Base-by-base conservation (phyloP, 2,888 invertebrate genomes). In the Cerastis rubricosa region DNA sequence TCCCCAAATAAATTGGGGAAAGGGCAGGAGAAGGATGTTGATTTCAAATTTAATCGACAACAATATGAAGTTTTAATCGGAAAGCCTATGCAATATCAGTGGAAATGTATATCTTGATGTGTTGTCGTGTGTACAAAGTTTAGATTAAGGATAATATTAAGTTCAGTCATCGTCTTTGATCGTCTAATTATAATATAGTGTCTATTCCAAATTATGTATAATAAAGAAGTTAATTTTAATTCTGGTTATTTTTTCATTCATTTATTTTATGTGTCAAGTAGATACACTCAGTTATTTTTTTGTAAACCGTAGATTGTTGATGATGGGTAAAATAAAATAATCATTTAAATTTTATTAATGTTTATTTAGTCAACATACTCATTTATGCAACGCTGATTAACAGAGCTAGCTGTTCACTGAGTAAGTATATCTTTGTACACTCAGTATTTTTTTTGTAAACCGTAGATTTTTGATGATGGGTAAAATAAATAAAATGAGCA, bases 321-420 rank as follows among this genome's bases (percentile, higher is more conserved):
- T 81, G 80, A 81, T 83, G 85, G 82, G 75, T 47, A 85, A 89
- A 91, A 91, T 90, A 91, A 90, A 91, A 89, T 85, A 63, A 89
- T 86, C 69, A 77, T 80, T 78, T 85, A 86, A 90, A 90, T 91
- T 91, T 88, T 90, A 82, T 87, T 89, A 87, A 90, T 90, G 91
- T 95, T 94, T 94, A 95, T 94, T 95, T 94, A 94, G 92, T 94
- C 94, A 94, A 94, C 94, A 91, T 88, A 84, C 74, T 87, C 77
- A 81, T 83, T 85, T 76, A 71, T 80, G 79, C 74, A 83, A 68
- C 65, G 65, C 71, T 85, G 83, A 79, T 87, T 81, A 87, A 84
- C 83, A 29, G 71, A 78, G 63, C 7, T 71, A 61, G 57, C 40
- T 49, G 22, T 63, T 65, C 9, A 6, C 12, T n/a, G n/a, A 19